Percentiles rank a stretch among this genome's conserved stretches.
Evolutionary conservation across 2,888 invertebrate genomes (phyloP).

Genomic region (Zygaena filipendulae): DNA sequence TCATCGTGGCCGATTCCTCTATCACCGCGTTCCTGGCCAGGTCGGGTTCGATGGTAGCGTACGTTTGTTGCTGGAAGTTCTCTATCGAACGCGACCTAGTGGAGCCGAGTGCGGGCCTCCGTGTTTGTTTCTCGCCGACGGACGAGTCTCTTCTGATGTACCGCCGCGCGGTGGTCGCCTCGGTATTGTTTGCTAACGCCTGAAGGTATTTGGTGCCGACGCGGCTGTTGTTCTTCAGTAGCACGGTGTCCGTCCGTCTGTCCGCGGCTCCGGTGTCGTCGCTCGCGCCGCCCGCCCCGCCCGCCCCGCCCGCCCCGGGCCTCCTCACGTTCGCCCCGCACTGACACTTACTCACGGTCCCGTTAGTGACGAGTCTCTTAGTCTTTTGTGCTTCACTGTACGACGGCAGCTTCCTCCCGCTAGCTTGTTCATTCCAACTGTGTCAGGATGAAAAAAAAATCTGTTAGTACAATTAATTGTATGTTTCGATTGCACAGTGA

Average conservation of each 20-base stretch:
- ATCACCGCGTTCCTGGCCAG: conserved; percentile 34
- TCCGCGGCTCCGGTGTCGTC: conserved; percentile 31
- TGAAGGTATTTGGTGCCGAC: conserved; percentile 61
- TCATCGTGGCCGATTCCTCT: conserved; percentile 41
- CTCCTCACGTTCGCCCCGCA: conserved; percentile 51
- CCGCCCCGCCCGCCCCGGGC: not conserved
- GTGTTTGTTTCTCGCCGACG: conserved; percentile 40
- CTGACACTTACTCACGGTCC: conserved; percentile 50
- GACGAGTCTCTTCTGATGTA: conserved; percentile 52
- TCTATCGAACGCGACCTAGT: conserved; percentile 60
- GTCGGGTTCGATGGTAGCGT: conserved; percentile 30
- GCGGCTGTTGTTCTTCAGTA: conserved; percentile 50
- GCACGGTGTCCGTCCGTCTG: conserved; percentile 36
- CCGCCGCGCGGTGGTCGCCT: conserved; percentile 29
- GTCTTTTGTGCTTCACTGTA: conserved; percentile 67
- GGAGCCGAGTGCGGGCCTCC: conserved; percentile 35
- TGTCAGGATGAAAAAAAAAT: conserved; percentile 15
- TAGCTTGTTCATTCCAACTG: conserved; percentile 69
- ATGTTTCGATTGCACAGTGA: too few relatives aligned
- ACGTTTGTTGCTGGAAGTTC: conserved; percentile 49
- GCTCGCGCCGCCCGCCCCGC: conserved; percentile 13
- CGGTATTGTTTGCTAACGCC: conserved; percentile 42
- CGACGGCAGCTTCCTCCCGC: conserved; percentile 60
- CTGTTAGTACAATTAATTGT: conserved; percentile 2
- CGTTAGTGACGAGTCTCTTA: conserved; percentile 55